phyloP scores from a whole-genome alignment of 1,140 invertebrate genomes.

The Musca vetustissima region DNA sequence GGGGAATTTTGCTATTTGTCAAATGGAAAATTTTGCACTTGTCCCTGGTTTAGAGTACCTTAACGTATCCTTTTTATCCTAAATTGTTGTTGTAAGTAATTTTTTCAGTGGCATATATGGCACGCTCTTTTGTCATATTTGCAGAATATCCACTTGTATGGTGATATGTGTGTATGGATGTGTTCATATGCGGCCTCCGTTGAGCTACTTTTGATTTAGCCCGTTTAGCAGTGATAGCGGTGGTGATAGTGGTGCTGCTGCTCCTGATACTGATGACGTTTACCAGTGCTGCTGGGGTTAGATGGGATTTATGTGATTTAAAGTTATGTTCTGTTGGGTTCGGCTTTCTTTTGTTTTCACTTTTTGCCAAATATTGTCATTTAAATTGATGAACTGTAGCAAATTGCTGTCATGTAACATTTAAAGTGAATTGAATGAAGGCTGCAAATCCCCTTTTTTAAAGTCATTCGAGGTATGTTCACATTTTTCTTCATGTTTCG shows the following conservation, averaged over 20 bases:
- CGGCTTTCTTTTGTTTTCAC: neutral
- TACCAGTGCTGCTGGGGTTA: neutral
- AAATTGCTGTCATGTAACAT: neutral
- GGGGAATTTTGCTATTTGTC: neutral
- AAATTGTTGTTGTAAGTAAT: constrained; percentile 8
- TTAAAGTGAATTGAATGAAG: neutral
- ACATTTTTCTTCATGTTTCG: too few species aligned
- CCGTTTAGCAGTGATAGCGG: neutral
- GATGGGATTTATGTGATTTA: constrained; percentile 1
- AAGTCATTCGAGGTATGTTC: too few species aligned
- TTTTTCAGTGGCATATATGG: neutral
- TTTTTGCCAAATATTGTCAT: constrained; percentile 9
- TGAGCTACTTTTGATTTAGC: neutral
- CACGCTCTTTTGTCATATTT: constrained; percentile 6
- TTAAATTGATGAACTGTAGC: constrained; percentile 8
- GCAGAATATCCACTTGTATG: neutral
- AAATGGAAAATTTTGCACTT: neutral
- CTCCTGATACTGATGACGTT: too few species aligned
- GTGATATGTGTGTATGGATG: too few species aligned
- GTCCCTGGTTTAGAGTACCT: neutral
- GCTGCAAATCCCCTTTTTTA: too few species aligned
- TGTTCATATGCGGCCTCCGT: neutral
- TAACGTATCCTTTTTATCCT: neutral
- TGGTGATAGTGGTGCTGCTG: too few species aligned
- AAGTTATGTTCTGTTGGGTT: too few species aligned